phyloP scores from a whole-genome alignment of 2,113 vertebrate species.

The Corythornis vintsioides region DNA sequence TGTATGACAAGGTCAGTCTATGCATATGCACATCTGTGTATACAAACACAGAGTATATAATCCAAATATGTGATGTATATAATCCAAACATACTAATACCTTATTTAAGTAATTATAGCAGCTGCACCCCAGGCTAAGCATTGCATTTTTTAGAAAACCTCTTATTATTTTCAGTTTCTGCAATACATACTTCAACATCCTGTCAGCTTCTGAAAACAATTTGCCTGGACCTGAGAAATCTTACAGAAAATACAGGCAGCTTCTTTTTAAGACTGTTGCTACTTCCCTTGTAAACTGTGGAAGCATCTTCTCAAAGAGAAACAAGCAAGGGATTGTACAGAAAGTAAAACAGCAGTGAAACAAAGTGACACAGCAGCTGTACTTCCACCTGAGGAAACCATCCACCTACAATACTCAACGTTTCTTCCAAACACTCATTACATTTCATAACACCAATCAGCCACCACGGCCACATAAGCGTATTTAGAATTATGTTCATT shows the following conservation, averaged over 20 bases:
- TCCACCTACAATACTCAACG: background rate
- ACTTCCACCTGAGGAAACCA: background rate
- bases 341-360: background rate
- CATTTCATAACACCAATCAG: background rate
- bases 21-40: background rate
- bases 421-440: background rate
- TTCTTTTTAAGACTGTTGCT: background rate
- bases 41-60: background rate
- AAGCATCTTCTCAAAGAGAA: background rate
- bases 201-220: background rate
- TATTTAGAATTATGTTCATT: slow-evolving; percentile 7
- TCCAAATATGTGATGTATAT: background rate
- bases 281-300: background rate
- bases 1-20: background rate
- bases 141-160: background rate
- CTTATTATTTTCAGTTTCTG: background rate
- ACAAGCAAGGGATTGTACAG: background rate
- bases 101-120: background rate
- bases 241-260: background rate
- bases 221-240: background rate
- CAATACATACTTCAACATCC: background rate
- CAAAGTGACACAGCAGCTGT: background rate
- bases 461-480: background rate
- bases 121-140: background rate
- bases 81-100: background rate